These are phyloP conservation scores for Papilio polytes DNA, from an alignment of 1,140 invertebrate species.

Conservation along the genomic window DNA sequence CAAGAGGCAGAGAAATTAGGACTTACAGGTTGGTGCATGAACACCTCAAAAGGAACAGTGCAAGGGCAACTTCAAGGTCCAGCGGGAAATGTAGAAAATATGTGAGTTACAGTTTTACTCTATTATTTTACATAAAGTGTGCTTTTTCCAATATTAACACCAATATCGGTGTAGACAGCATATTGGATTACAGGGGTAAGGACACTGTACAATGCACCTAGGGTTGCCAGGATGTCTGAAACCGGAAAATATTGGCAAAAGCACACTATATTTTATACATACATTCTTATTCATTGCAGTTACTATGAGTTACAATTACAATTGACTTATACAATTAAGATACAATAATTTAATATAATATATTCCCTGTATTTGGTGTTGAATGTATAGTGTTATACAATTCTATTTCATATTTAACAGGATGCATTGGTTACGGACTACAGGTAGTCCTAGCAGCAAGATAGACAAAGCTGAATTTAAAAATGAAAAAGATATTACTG, in stretches of 20 bases:
- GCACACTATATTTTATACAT: no score
- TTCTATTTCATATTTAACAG: conserved; percentile 17
- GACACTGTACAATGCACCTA: no score
- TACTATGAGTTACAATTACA: no score
- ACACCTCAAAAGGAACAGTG: conserved; percentile 89
- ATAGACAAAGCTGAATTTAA: conserved; percentile 88
- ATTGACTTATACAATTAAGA: no score
- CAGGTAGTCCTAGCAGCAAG: conserved; percentile 87
- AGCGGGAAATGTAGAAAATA: conserved; percentile 85
- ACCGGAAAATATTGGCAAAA: no score
- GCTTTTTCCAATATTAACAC: no score
- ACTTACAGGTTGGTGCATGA: conserved; percentile 91
- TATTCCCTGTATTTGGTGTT: no score
- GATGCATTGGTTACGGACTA: conserved; percentile 87
- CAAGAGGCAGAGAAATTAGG: conserved; percentile 86
- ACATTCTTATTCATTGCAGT: no score
- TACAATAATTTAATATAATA: no score
- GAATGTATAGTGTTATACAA: neutral
- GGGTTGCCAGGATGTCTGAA: no score
- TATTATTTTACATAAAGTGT: neutral
- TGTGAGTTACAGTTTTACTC: conserved; percentile 84
- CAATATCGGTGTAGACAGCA: no score
- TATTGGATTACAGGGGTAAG: no score
- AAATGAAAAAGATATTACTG: conserved; percentile 84
- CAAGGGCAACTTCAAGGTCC: conserved; percentile 88